Conservation (phyloP, 1,140 invertebrate species). For the Drosophila tsacasi region DNA sequence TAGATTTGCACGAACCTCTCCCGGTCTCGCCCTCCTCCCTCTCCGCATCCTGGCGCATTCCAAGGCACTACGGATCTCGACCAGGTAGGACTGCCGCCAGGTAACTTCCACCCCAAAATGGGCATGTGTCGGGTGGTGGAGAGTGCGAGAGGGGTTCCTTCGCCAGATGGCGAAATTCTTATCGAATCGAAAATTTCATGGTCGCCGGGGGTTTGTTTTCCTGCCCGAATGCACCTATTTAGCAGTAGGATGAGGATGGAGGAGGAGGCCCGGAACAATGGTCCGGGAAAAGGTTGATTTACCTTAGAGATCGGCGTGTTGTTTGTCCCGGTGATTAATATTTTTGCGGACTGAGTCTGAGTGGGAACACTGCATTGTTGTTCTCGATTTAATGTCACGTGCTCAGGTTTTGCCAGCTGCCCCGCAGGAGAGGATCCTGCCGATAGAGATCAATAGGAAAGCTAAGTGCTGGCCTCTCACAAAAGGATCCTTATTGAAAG, state of each 20-base stretch:
- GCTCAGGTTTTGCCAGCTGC: slow-evolving; percentile 38
- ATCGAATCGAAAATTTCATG: slow-evolving; percentile 58
- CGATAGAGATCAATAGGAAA: slow-evolving; percentile 31
- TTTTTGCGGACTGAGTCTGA: slow-evolving; percentile 40
- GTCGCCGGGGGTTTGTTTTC: slow-evolving; percentile 65
- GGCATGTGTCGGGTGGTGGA: slow-evolving; percentile 66
- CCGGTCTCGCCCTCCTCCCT: slow-evolving; percentile 16
- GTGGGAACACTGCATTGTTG: slow-evolving; percentile 37
- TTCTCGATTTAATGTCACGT: slow-evolving; percentile 49
- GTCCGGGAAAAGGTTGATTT: slow-evolving; percentile 63
- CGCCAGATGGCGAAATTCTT: slow-evolving; percentile 57
- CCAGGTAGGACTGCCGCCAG: slow-evolving; percentile 38
- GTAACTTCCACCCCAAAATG: slow-evolving; percentile 55
- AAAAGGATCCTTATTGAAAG: background rate
- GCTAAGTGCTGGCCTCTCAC: slow-evolving; percentile 15
- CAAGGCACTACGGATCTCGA: slow-evolving; percentile 55
- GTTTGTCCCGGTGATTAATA: slow-evolving; percentile 68
- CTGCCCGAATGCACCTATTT: slow-evolving; percentile 54
- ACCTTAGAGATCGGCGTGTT: slow-evolving; percentile 45
- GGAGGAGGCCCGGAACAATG: slow-evolving; percentile 42
- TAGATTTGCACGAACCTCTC: slow-evolving; percentile 77
- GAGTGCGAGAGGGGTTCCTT: slow-evolving; percentile 16
- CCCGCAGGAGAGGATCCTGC: slow-evolving; percentile 1
- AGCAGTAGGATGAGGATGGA: slow-evolving; percentile 30
- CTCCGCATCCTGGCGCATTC: slow-evolving; percentile 75